These are phyloP conservation scores for Drosophila ananassae DNA, from an alignment of 1,140 invertebrate genomes.

Conservation along the genomic window DNA sequence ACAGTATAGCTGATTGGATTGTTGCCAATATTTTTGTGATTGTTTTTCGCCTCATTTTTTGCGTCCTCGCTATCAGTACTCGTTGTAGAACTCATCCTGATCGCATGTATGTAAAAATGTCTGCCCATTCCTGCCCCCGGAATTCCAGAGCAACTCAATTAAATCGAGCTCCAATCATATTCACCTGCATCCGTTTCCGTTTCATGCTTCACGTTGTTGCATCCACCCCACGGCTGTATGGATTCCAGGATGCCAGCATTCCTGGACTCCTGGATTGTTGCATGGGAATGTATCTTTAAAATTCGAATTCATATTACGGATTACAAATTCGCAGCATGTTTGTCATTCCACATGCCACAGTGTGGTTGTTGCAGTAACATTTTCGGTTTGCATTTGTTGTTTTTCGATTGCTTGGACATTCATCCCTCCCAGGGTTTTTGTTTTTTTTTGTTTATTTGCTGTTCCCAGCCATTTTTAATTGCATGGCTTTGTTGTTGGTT, in stretches of 20 bases:
- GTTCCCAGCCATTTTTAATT: conserved; percentile 74
- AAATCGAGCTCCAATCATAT: conserved; percentile 76
- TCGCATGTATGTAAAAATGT: conserved; percentile 10
- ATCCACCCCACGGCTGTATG: conserved; percentile 13
- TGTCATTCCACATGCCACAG: conserved; percentile 73
- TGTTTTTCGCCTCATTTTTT: conserved; percentile 32
- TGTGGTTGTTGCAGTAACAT: conserved; percentile 35
- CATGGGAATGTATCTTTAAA: conserved; percentile 53
- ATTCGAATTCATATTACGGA: conserved; percentile 75
- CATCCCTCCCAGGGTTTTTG: background rate
- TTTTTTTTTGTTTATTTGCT: conserved; percentile 14
- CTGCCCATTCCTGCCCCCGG: conserved; percentile 12
- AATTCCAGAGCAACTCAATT: conserved; percentile 72
- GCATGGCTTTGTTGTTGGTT: conserved; percentile 71
- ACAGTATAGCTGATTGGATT: conserved; percentile 75
- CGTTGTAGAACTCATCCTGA: too few relatives aligned
- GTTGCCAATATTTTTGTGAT: conserved; percentile 55
- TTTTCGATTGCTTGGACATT: conserved; percentile 4
- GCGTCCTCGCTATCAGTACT: background rate
- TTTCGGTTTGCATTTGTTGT: conserved; percentile 43
- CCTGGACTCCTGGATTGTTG: background rate
- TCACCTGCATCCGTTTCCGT: conserved; percentile 51
- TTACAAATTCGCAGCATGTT: conserved; percentile 82
- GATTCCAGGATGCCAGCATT: background rate
- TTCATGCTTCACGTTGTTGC: conserved; percentile 42